These are phyloP conservation scores for Xiphophorus birchmanni DNA, from an alignment of 2,797 vertebrate species.

Conservation along the genomic window DNA sequence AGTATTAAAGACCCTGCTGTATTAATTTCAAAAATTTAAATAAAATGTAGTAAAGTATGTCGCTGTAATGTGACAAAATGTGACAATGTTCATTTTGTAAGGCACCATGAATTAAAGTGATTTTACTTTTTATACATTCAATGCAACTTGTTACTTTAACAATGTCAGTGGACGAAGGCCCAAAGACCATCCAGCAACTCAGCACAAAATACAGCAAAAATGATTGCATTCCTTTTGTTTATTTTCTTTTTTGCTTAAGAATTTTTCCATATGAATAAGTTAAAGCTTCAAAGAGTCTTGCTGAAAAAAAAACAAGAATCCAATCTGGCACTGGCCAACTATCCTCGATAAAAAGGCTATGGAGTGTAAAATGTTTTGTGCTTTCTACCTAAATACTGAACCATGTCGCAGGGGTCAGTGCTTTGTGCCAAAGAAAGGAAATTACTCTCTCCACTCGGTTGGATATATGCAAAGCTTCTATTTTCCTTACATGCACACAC, in stretches of 20 bases:
- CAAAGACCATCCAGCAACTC: background rate
- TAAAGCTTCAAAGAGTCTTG: constrained; percentile 25
- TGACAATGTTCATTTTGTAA: background rate
- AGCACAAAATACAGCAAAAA: background rate
- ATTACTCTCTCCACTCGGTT: constrained; percentile 60
- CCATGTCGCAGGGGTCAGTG: constrained; percentile 52
- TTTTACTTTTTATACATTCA: background rate
- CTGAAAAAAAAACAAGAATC: constrained; percentile 22
- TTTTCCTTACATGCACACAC: constrained; percentile 30
- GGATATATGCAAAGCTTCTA: constrained; percentile 66
- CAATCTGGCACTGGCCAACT: constrained; percentile 31
- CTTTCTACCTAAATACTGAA: constrained; percentile 55
- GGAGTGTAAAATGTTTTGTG: constrained; percentile 62
- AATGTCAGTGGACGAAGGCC: background rate
- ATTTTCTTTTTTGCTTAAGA: background rate
- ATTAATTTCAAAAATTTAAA: background rate
- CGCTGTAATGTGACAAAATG: background rate
- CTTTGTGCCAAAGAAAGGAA: constrained; percentile 61
- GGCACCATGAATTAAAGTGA: background rate
- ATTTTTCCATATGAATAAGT: constrained; percentile 40
- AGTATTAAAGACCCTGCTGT: too few species aligned
- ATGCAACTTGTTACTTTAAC: background rate
- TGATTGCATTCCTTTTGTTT: constrained; percentile 18
- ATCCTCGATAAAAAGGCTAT: constrained; percentile 58
- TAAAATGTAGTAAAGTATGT: background rate